These are phyloP conservation scores for Monochamus saltuarius DNA, from an alignment of 1,140 invertebrate species.

Conservation along the genomic window DNA sequence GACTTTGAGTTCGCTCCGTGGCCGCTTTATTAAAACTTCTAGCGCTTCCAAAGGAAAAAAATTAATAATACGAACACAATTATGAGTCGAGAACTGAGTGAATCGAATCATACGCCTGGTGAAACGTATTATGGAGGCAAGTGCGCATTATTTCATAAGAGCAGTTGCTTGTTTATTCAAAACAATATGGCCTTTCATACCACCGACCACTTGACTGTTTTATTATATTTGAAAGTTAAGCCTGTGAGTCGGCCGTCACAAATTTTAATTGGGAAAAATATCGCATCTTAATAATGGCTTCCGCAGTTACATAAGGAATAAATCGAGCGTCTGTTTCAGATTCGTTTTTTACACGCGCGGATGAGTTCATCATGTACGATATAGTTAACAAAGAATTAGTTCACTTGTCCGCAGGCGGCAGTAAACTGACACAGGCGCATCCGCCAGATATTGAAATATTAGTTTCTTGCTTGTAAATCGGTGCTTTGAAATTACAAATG, in stretches of 20 bases:
- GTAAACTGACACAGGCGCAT: no score
- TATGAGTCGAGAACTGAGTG: slow-evolving; percentile 19
- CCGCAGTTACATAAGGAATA: background rate
- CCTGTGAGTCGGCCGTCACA: slow-evolving; percentile 27
- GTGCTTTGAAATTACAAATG: no score
- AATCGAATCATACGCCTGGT: slow-evolving; percentile 35
- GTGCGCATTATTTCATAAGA: slow-evolving; percentile 41
- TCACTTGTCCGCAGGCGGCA: no score
- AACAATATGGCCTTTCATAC: slow-evolving; percentile 40
- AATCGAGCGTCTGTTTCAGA: no score
- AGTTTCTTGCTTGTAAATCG: no score
- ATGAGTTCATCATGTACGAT: no score
- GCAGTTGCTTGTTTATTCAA: slow-evolving; percentile 38
- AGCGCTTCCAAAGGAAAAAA: slow-evolving; percentile 13
- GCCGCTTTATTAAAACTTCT: slow-evolving; percentile 11
- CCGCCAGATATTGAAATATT: no score
- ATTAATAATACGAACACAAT: slow-evolving; percentile 18
- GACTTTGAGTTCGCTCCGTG: no score
- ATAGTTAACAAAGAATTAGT: no score
- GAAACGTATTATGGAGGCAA: slow-evolving; percentile 36
- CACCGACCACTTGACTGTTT: slow-evolving; percentile 36
- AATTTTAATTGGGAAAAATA: slow-evolving; percentile 42
- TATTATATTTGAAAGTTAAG: slow-evolving; percentile 32
- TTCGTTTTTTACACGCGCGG: no score
- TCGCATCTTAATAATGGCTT: slow-evolving; percentile 23